These are phyloP conservation scores for Drosophila elegans DNA, from an alignment of 1,140 invertebrate genomes.

Conservation along the genomic window DNA sequence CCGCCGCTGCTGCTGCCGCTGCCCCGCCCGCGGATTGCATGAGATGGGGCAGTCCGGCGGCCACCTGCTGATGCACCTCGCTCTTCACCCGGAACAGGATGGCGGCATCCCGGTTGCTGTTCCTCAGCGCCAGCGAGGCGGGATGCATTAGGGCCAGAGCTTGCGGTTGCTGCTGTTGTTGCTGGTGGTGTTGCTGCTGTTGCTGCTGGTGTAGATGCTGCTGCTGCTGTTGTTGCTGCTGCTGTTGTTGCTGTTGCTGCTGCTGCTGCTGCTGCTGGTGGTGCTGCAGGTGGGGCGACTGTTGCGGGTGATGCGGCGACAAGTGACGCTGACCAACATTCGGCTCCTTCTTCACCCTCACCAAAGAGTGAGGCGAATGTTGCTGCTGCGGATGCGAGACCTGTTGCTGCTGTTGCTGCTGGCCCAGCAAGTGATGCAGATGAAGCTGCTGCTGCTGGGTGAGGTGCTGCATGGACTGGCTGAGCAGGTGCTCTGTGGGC, in stretches of 20 bases:
- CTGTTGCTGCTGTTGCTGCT: slow-evolving; percentile 84
- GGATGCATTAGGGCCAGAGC: slow-evolving; percentile 83
- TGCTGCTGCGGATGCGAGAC: slow-evolving; percentile 61
- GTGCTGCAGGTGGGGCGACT: slow-evolving; percentile 75
- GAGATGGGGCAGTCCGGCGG: slow-evolving; percentile 62
- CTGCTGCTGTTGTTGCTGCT: slow-evolving; percentile 51
- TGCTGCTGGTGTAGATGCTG: slow-evolving; percentile 45
- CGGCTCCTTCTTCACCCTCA: slow-evolving; percentile 86
- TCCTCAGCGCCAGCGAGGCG: slow-evolving; percentile 74
- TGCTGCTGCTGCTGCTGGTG: slow-evolving; percentile 55
- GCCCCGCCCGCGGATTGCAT: slow-evolving; percentile 73
- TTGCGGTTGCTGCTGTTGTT: slow-evolving; percentile 79
- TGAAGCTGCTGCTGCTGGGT: slow-evolving; percentile 77
- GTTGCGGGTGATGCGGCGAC: slow-evolving; percentile 72
- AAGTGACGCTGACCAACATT: slow-evolving; percentile 68
- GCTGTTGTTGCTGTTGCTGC: slow-evolving; percentile 48
- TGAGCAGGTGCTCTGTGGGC: slow-evolving; percentile 80
- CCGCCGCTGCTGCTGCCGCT: slow-evolving; percentile 68
- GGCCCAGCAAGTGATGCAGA: slow-evolving; percentile 75
- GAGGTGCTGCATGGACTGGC: slow-evolving; percentile 82
- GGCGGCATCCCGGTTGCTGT: slow-evolving; percentile 77
- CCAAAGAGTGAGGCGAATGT: slow-evolving; percentile 85
- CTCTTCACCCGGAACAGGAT: slow-evolving; percentile 84
- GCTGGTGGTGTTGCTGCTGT: slow-evolving; percentile 60
- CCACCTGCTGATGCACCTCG: slow-evolving; percentile 82